These are phyloP conservation scores for Enteromius argenteus DNA, from an alignment of 2,797 vertebrate species.

Conservation along the genomic window DNA sequence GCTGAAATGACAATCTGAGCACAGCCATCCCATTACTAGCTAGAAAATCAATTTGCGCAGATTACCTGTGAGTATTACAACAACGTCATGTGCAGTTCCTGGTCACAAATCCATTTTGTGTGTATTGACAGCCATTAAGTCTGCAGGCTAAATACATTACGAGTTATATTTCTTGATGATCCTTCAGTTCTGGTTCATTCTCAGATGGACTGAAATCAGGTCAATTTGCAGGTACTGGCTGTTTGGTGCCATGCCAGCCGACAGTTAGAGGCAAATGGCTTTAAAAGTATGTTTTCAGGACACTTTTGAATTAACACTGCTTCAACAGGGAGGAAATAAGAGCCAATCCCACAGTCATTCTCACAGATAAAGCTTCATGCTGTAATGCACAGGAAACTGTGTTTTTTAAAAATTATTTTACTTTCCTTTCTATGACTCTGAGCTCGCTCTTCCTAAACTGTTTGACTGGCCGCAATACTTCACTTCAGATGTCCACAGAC, in stretches of 20 bases:
- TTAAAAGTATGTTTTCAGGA: not conserved
- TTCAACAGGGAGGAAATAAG: not conserved
- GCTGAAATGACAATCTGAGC: slow-evolving; percentile 9
- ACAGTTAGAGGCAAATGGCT: not conserved
- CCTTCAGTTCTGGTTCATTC: not conserved
- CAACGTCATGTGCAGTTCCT: not conserved
- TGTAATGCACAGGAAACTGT: not conserved
- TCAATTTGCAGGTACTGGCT: not conserved
- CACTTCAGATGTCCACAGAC: slow-evolving; percentile 25
- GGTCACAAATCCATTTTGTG: slow-evolving; percentile 18
- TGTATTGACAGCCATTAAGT: slow-evolving; percentile 23
- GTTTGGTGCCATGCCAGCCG: not conserved
- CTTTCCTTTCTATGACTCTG: slow-evolving; percentile 12
- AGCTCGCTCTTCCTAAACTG: not conserved
- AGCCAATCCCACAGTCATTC: not conserved
- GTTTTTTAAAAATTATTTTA: not conserved
- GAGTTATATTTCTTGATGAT: slow-evolving; percentile 13
- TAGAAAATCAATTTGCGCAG: slow-evolving; percentile 41
- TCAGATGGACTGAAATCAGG: slow-evolving; percentile 2
- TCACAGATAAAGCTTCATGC: slow-evolving; percentile 19
- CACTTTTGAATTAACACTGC: slow-evolving; percentile 13
- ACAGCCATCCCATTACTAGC: slow-evolving; percentile 8
- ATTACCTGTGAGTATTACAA: slow-evolving; percentile 38
- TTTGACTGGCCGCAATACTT: slow-evolving; percentile 16
- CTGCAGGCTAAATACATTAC: slow-evolving; percentile 29